Conservation (phyloP, 2,797 vertebrate species). For the Denticeps clupeoides region DNA sequence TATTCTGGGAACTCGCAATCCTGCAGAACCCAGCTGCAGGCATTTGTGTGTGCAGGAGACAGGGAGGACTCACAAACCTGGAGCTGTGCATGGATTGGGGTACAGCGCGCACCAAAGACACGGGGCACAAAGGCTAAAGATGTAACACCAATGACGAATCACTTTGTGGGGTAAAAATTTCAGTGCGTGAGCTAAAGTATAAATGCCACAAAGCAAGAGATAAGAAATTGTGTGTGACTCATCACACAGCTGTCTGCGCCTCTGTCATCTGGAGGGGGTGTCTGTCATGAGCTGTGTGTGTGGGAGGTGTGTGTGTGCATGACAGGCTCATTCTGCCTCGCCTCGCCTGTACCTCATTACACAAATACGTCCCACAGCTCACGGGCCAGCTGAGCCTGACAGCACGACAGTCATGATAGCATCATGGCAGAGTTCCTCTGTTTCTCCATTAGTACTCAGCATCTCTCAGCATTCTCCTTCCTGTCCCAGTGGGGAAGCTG, state of each 20-base stretch:
- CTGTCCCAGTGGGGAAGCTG: too few species aligned
- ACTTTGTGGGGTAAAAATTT: conserved; percentile 11
- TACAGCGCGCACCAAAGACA: not conserved
- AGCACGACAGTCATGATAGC: conserved; percentile 28
- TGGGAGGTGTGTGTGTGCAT: not conserved
- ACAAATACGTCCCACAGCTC: conserved; percentile 33
- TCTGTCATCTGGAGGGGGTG: conserved; percentile 7
- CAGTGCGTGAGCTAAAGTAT: not conserved
- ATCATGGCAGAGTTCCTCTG: conserved; percentile 24
- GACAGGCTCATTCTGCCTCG: conserved; percentile 17
- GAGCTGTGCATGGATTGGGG: too few species aligned
- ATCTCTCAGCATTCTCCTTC: conserved; percentile 25
- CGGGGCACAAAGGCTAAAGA: not conserved
- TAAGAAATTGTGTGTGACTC: conserved; percentile 8
- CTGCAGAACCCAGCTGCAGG: too few species aligned
- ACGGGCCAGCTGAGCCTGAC: conserved; percentile 24
- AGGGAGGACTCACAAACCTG: too few species aligned
- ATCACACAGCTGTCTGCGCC: conserved; percentile 23
- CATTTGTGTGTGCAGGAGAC: too few species aligned
- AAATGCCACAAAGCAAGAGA: not conserved
- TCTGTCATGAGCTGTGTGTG: too few species aligned
- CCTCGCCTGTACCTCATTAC: conserved; percentile 34
- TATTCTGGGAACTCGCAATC: conserved; percentile 1
- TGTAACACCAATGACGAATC: conserved; percentile 5
- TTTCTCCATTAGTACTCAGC: conserved; percentile 28